Evolutionary conservation across 1,140 invertebrate species (phyloP).

Genomic region (Kradibia gibbosae): DNA sequence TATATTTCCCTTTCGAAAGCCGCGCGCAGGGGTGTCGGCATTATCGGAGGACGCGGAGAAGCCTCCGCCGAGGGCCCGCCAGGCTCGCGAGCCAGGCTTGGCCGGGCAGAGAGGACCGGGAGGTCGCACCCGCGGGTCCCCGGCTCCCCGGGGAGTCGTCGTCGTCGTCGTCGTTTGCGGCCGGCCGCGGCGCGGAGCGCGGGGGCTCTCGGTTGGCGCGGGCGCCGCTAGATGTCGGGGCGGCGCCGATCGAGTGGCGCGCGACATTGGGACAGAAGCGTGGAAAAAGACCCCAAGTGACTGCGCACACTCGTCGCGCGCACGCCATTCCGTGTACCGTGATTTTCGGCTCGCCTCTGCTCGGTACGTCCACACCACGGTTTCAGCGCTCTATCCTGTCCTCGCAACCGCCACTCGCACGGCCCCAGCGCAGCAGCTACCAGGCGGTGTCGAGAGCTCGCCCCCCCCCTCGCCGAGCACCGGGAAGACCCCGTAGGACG

Average conservation of each 20-base stretch:
- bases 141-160: no score
- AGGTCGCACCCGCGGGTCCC: no score
- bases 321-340: slow-evolving; percentile 51
- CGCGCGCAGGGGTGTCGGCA: no score
- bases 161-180: no score
- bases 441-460: not conserved
- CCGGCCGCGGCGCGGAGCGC: no score
- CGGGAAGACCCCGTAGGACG: not conserved
- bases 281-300: slow-evolving; percentile 9
- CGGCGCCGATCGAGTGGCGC: not conserved
- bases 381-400: slow-evolving; percentile 1
- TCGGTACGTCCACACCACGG: no score
- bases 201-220: not conserved
- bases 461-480: not conserved
- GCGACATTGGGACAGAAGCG: not conserved
- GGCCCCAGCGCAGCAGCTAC: no score
- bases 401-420: not conserved
- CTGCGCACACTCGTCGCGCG: slow-evolving; percentile 46
- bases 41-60: no score
- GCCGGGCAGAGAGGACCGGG: no score
- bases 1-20: no score
- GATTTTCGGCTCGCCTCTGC: slow-evolving; percentile 28
- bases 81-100: no score
- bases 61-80: no score
- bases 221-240: not conserved